phyloP scores from a whole-genome alignment of 2,888 invertebrate species.

The Drosophila anomelani region DNA sequence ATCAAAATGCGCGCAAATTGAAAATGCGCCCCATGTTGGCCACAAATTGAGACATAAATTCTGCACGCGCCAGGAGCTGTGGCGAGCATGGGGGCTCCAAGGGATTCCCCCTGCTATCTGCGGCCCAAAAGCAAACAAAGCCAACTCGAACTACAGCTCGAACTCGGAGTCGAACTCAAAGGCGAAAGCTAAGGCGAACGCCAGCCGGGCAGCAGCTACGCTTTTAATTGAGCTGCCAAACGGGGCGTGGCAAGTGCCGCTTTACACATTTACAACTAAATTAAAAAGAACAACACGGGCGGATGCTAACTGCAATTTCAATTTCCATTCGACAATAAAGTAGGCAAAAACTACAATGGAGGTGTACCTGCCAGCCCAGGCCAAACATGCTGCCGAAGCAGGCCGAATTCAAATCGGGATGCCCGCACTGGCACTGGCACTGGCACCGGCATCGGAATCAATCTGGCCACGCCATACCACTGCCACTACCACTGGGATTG shows the following conservation, averaged over 20 bases:
- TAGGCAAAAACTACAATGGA: slow-evolving; percentile 62
- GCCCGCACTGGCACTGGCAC: slow-evolving; percentile 26
- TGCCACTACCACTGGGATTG: slow-evolving; percentile 19
- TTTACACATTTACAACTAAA: slow-evolving; percentile 84
- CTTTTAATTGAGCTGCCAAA: slow-evolving; percentile 84
- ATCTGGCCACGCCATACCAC: slow-evolving; percentile 34
- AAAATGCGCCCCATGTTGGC: slow-evolving; percentile 80
- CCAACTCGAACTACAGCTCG: slow-evolving; percentile 6
- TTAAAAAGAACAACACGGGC: slow-evolving; percentile 68
- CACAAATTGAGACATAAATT: slow-evolving; percentile 84
- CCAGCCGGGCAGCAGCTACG: slow-evolving; percentile 62
- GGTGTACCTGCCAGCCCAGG: slow-evolving; percentile 57
- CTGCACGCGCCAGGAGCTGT: slow-evolving; percentile 70
- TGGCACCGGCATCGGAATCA: slow-evolving; percentile 51
- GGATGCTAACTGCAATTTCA: slow-evolving; percentile 80
- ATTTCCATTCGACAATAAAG: slow-evolving; percentile 80
- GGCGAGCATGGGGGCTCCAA: slow-evolving; percentile 21
- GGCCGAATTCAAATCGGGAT: slow-evolving; percentile 36
- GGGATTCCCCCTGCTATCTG: slow-evolving; percentile 26
- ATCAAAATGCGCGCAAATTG: slow-evolving; percentile 81
- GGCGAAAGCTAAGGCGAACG: slow-evolving; percentile 1
- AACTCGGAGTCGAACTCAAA: background rate
- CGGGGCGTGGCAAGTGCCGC: slow-evolving; percentile 81
- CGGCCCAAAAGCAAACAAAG: slow-evolving; percentile 43
- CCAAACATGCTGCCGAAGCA: slow-evolving; percentile 68